phyloP scores from a whole-genome alignment of 2,797 vertebrate species.

The Gila robusta region DNA sequence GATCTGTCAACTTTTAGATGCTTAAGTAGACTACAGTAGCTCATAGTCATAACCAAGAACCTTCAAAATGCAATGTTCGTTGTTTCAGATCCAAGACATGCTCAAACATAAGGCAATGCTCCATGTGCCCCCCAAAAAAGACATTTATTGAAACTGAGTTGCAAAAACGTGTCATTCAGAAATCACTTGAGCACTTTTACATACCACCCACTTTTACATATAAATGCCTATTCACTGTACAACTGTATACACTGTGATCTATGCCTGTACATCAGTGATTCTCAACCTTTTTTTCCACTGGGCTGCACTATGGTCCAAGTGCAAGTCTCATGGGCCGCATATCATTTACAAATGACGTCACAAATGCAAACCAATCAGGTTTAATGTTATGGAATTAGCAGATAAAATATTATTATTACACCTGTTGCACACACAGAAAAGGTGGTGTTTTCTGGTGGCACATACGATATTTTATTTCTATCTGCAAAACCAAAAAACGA shows the following conservation, averaged over 20 bases:
- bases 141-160: slow-evolving; percentile 4
- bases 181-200: not conserved
- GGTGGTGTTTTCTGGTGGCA: too few relatives aligned
- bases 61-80: slow-evolving; percentile 5
- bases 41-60: slow-evolving; percentile 1
- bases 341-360: too few relatives aligned
- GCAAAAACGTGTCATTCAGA: not conserved
- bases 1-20: slow-evolving; percentile 4
- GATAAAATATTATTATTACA: too few relatives aligned
- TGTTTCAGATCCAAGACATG: slow-evolving; percentile 2
- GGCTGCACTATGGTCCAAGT: too few relatives aligned
- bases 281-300: too few relatives aligned
- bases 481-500: too few relatives aligned
- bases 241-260: not conserved
- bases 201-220: not conserved
- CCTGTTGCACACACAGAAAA: too few relatives aligned
- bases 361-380: too few relatives aligned
- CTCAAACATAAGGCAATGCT: not conserved
- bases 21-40: slow-evolving; percentile 9
- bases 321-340: too few relatives aligned
- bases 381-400: too few relatives aligned
- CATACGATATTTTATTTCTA: too few relatives aligned
- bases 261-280: not conserved
- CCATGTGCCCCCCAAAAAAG: not conserved
- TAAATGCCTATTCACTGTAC: not conserved